A percentile compares a stretch with the other conserved stretches of the same genome.
Conservation (phyloP, 1,140 invertebrate species). For the Asobara japonica region DNA sequence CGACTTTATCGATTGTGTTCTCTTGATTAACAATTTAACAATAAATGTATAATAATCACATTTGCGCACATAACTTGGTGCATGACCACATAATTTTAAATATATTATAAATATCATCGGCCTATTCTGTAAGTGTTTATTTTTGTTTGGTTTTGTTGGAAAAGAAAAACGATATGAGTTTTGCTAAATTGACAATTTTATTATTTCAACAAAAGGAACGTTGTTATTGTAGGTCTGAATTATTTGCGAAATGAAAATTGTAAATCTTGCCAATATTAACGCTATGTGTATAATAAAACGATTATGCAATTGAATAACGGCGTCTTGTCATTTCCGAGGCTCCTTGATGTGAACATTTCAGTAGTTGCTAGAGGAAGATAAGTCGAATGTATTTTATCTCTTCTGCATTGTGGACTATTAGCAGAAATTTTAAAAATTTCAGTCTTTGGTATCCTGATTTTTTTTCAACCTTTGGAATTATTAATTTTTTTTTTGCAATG, state of each 20-base stretch:
- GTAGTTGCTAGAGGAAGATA: background rate
- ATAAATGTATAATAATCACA: slow-evolving; percentile 30
- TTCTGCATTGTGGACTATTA: too few species aligned
- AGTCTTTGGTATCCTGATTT: too few species aligned
- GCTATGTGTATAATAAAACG: slow-evolving; percentile 53
- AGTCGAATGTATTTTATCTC: too few species aligned
- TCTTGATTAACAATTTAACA: slow-evolving; percentile 16
- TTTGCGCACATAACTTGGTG: slow-evolving; percentile 45
- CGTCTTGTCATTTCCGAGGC: slow-evolving; percentile 36
- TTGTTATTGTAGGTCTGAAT: slow-evolving; percentile 40
- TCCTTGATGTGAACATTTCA: background rate
- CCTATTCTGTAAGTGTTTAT: slow-evolving; percentile 64
- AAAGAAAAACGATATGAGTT: too few species aligned
- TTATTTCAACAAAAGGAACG: background rate
- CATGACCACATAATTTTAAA: slow-evolving; percentile 45
- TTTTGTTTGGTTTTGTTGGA: slow-evolving; percentile 34
- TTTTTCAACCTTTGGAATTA: too few species aligned
- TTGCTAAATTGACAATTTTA: too few species aligned
- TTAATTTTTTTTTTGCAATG: too few species aligned
- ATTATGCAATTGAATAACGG: slow-evolving; percentile 50
- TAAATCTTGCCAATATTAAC: slow-evolving; percentile 60
- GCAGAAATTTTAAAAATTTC: too few species aligned
- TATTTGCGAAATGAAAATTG: slow-evolving; percentile 49
- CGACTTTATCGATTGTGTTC: slow-evolving; percentile 29
- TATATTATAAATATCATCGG: slow-evolving; percentile 48